Conservation (phyloP, 2,113 vertebrate genomes). For the Xenus cinereus region DNA sequence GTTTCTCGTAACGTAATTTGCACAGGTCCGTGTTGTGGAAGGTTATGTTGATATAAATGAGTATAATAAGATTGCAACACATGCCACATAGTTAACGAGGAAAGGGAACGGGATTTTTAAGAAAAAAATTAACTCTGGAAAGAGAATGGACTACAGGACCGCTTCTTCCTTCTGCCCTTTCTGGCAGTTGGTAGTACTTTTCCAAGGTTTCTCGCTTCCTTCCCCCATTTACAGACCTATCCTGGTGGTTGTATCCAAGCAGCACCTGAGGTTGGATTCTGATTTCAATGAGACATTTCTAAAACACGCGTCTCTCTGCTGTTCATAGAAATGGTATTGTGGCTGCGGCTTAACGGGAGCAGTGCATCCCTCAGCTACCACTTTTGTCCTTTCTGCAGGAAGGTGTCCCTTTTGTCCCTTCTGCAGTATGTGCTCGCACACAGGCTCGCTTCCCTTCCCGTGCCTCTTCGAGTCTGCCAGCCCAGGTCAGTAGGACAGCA, state of each 20-base stretch:
- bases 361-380: neutral
- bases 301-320: neutral
- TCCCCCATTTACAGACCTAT: neutral
- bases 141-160: neutral
- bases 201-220: neutral
- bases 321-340: neutral
- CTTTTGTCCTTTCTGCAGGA: neutral
- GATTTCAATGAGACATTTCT: neutral
- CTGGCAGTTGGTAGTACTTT: neutral
- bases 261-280: neutral
- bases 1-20: conserved; percentile 49
- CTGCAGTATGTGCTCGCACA: neutral
- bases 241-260: neutral
- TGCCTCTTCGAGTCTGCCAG: neutral
- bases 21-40: conserved; percentile 13
- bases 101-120: neutral
- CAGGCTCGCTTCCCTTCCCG: neutral
- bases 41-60: conserved; percentile 46
- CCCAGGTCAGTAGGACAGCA: neutral
- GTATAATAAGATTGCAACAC: conserved; percentile 3
- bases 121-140: neutral
- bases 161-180: neutral
- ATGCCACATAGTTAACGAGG: neutral
- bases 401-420: neutral
- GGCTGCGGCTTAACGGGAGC: neutral